Percentiles rank a stretch among this genome's conserved stretches.
Conservation (phyloP, 2,113 vertebrate genomes). For the Indri indri region DNA sequence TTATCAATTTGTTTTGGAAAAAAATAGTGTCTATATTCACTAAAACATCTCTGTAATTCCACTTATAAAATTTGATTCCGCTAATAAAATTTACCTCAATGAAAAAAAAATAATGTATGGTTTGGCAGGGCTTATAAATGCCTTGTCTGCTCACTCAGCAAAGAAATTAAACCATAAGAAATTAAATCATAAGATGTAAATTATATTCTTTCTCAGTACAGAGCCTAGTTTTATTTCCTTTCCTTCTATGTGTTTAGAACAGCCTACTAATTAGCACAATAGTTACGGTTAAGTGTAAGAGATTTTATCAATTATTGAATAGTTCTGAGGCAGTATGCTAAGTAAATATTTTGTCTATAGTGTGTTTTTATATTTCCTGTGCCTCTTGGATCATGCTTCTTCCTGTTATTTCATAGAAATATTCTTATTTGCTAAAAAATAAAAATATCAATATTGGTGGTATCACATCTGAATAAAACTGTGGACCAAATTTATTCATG, state of each 20-base stretch:
- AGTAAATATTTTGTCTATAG: background rate
- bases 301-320: constrained; percentile 1
- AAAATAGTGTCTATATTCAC: background rate
- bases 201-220: background rate
- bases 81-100: constrained; percentile 16
- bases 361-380: background rate
- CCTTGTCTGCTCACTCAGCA: background rate
- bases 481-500: background rate
- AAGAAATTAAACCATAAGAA: constrained; percentile 48
- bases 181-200: constrained; percentile 8
- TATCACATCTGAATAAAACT: background rate
- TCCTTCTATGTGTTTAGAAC: background rate
- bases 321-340: background rate
- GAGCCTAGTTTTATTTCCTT: constrained; percentile 22
- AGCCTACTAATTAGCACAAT: background rate
- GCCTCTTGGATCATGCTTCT: background rate
- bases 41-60: background rate
- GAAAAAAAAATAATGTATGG: constrained; percentile 13
- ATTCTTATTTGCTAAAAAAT: background rate
- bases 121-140: constrained; percentile 24
- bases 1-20: background rate
- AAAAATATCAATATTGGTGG: background rate
- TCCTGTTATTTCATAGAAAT: background rate
- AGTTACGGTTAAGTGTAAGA: background rate
- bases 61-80: background rate